Percentiles rank a stretch among this genome's conserved stretches.
Evolutionary conservation across 1,140 invertebrate species (phyloP).

Genomic region (Halesus radiatus): DNA sequence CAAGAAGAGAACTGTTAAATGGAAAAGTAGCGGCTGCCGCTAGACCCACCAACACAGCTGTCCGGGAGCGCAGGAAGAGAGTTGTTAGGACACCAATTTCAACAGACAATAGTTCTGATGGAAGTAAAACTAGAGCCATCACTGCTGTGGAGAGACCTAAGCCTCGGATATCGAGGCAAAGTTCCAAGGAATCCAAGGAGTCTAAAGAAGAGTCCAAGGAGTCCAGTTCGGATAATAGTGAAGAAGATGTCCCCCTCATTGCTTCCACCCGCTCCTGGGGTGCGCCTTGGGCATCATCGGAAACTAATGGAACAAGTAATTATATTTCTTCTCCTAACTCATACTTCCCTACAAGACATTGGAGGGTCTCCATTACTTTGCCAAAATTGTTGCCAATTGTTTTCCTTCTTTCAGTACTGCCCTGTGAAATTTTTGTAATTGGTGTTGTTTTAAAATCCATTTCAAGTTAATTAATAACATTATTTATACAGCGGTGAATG

Average conservation of each 20-base stretch:
- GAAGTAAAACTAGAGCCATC: slow-evolving; percentile 36
- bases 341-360: too few relatives aligned
- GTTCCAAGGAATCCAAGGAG: slow-evolving; percentile 51
- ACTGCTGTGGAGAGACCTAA: slow-evolving; percentile 40
- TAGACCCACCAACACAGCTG: slow-evolving; percentile 16
- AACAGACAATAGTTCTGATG: slow-evolving; percentile 39
- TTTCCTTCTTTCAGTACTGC: too few relatives aligned
- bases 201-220: slow-evolving; percentile 48
- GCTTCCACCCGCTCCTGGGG: slow-evolving; percentile 67
- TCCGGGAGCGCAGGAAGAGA: slow-evolving; percentile 50
- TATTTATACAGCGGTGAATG: slow-evolving; percentile 19
- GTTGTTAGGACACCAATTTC: slow-evolving; percentile 37
- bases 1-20: slow-evolving; percentile 50
- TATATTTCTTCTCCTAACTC: background rate
- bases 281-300: slow-evolving; percentile 67
- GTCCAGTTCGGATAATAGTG: slow-evolving; percentile 53
- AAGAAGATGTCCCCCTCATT: slow-evolving; percentile 57
- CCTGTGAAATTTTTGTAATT: too few relatives aligned
- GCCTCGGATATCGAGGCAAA: slow-evolving; percentile 44
- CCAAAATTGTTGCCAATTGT: too few relatives aligned
- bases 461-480: background rate
- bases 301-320: slow-evolving; percentile 53
- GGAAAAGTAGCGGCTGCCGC: slow-evolving; percentile 43
- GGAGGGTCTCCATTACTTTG: too few relatives aligned
- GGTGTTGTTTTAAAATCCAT: too few relatives aligned